phyloP scores from a whole-genome alignment of 35 echinoderm and acorn worm species.

The Patiria miniata region DNA sequence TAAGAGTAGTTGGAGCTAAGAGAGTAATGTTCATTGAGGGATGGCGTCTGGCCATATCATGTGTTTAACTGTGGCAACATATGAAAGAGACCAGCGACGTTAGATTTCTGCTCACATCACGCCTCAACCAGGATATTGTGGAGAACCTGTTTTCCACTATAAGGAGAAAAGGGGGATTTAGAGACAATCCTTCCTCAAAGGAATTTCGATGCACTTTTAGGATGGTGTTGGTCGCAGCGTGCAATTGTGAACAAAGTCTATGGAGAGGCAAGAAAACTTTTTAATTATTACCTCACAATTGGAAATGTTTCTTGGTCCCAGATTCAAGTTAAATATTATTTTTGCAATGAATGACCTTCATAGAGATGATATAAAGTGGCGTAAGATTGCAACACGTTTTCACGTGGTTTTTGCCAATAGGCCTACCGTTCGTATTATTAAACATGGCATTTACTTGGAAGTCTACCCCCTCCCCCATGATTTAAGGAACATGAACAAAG shows the following conservation, averaged over 20 bases:
- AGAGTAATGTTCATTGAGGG: constrained; percentile 43
- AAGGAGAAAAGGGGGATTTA: constrained; percentile 47
- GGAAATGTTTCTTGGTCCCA: too few species aligned
- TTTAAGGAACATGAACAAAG: too few species aligned
- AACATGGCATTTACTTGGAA: too few species aligned
- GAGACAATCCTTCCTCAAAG: constrained; percentile 54
- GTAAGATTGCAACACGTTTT: too few species aligned
- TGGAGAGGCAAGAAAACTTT: too few species aligned
- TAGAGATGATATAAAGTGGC: too few species aligned
- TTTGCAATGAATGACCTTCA: too few species aligned
- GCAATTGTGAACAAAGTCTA: constrained; percentile 46
- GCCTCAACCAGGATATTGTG: constrained; percentile 62
- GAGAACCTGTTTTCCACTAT: constrained; percentile 65
- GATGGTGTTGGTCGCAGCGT: constrained; percentile 46
- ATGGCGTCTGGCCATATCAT: constrained; percentile 45
- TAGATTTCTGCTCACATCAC: constrained; percentile 46
- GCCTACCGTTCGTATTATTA: too few species aligned
- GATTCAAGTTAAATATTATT: too few species aligned
- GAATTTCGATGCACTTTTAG: constrained; percentile 52
- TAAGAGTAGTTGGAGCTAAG: constrained; percentile 21
- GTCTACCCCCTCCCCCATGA: too few species aligned
- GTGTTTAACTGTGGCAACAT: constrained; percentile 58
- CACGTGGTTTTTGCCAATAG: too few species aligned
- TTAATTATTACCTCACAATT: too few species aligned
- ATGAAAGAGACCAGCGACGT: constrained; percentile 2